phyloP scores from a whole-genome alignment of 2,888 invertebrate species.

The Odontothrips loti region DNA sequence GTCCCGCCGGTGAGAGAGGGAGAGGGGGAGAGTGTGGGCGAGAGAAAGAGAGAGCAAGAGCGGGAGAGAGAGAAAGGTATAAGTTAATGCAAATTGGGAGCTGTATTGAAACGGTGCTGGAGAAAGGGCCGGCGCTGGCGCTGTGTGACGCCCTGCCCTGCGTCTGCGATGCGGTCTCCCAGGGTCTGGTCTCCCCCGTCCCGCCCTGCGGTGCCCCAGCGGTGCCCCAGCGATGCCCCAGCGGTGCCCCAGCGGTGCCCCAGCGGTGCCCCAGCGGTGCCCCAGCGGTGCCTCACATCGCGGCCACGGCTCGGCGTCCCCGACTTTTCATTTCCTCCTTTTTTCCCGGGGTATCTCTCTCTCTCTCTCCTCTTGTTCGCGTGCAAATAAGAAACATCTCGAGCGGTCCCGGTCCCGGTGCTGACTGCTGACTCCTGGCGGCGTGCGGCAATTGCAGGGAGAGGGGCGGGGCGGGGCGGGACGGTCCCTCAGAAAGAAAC shows the following conservation, averaged over 20 bases:
- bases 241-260: no score
- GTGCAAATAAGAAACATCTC: slow-evolving; percentile 20
- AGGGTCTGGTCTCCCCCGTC: no score
- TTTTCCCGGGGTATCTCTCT: background rate
- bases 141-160: background rate
- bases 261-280: no score
- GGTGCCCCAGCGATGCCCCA: no score
- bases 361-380: slow-evolving; percentile 9
- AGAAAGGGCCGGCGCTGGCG: no score
- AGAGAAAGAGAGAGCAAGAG: no score
- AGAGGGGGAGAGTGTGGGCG: no score
- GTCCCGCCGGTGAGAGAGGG: background rate
- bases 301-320: background rate
- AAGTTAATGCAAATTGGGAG: slow-evolving; percentile 15
- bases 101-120: background rate
- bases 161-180: background rate
- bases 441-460: no score
- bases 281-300: background rate
- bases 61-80: background rate
- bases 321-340: background rate
- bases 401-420: background rate
- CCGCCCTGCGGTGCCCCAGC: no score
- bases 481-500: background rate
- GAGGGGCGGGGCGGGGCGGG: no score
- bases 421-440: background rate